Evolutionary conservation across 2,888 invertebrate species (phyloP).

Genomic region (Cephus spinipes): DNA sequence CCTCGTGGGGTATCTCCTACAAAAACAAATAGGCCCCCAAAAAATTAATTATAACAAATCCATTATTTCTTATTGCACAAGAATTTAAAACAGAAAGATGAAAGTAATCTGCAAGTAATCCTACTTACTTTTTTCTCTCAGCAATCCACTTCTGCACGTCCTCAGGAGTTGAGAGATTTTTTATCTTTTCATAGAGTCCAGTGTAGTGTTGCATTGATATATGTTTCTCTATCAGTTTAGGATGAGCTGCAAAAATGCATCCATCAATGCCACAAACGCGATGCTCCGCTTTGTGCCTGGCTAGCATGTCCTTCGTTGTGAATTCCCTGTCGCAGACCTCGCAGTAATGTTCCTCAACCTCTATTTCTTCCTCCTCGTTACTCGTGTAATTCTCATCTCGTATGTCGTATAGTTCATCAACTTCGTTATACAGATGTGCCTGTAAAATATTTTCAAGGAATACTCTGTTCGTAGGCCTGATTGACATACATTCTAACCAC

Average conservation of each 20-base stretch:
- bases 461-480: neutral
- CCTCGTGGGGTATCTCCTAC: constrained; percentile 79
- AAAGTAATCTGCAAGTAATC: neutral
- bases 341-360: constrained; percentile 70
- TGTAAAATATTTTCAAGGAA: constrained; percentile 41
- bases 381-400: constrained; percentile 47
- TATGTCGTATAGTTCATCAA: constrained; percentile 44
- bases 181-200: constrained; percentile 85
- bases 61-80: neutral
- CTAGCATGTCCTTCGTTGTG: constrained; percentile 70
- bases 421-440: constrained; percentile 47
- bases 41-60: constrained; percentile 10
- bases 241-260: constrained; percentile 83
- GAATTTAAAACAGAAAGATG: neutral
- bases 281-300: constrained; percentile 80
- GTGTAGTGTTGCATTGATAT: constrained; percentile 85
- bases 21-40: constrained; percentile 27
- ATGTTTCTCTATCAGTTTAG: constrained; percentile 83
- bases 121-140: constrained; percentile 76
- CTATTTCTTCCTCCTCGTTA: constrained; percentile 35
- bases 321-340: constrained; percentile 88
- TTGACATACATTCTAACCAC: neutral
- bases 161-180: constrained; percentile 80
- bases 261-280: constrained; percentile 83
- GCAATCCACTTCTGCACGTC: constrained; percentile 87